phyloP scores from a whole-genome alignment of 92 coral and sea anemone species.

The Epizoanthus stellaris region DNA sequence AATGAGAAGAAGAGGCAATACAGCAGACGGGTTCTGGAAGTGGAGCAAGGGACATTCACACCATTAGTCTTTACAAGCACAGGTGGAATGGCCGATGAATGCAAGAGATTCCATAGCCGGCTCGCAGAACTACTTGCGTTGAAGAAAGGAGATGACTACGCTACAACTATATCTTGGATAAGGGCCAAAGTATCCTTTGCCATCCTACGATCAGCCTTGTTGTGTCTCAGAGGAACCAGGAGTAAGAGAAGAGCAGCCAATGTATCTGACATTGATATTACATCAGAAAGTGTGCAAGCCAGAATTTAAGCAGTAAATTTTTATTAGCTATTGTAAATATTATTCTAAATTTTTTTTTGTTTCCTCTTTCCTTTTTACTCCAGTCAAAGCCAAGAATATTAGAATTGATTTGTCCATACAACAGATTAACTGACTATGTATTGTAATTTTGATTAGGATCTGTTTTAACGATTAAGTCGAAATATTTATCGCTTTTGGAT shows the following conservation, averaged over 20 bases:
- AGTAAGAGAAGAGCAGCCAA: conserved; percentile 31
- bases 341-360: conserved; percentile 3
- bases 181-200: conserved; percentile 43
- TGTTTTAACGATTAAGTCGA: too few species aligned
- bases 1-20: conserved; percentile 53
- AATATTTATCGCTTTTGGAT: neutral
- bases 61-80: conserved; percentile 51
- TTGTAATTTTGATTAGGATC: neutral
- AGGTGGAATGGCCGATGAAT: conserved; percentile 55
- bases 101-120: conserved; percentile 39
- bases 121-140: conserved; percentile 45
- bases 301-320: neutral
- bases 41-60: conserved; percentile 54
- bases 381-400: conserved; percentile 6
- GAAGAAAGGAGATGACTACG: conserved; percentile 56
- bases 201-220: conserved; percentile 49
- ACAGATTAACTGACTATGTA: neutral
- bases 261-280: conserved; percentile 30
- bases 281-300: conserved; percentile 40
- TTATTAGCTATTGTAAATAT: neutral
- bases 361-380: too few species aligned
- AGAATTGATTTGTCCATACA: conserved; percentile 1
- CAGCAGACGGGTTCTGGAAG: conserved; percentile 36
- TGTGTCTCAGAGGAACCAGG: conserved; percentile 40
- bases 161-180: conserved; percentile 40